A percentile compares a stretch with the other conserved stretches of the same genome.
Evolutionary conservation across 2,113 vertebrate species (phyloP).

Genomic region (Sinocyclocheilus maitianheensis): DNA sequence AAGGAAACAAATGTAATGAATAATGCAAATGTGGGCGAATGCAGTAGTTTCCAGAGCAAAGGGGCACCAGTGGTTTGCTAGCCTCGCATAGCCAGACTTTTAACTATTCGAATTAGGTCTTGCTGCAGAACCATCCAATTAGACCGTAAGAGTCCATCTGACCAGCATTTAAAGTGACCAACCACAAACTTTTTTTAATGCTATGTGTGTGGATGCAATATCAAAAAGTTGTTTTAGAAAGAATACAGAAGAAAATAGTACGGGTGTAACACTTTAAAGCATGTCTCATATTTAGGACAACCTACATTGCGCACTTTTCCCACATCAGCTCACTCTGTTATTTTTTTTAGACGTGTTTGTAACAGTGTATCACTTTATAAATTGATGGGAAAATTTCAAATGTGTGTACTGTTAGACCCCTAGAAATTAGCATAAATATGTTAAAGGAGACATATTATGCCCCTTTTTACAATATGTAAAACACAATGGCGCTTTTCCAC

Average conservation of each 20-base stretch:
- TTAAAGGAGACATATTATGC: background rate
- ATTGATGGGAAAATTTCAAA: too few species aligned
- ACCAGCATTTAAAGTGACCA: background rate
- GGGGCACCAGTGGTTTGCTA: background rate
- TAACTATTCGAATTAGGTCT: background rate
- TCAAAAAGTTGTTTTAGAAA: background rate
- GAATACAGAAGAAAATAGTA: background rate
- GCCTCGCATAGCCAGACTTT: background rate
- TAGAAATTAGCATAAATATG: background rate
- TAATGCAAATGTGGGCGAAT: background rate
- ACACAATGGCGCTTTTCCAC: too few species aligned
- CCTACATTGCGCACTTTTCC: too few species aligned
- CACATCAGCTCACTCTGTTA: too few species aligned
- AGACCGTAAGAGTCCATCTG: background rate
- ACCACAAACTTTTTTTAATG: background rate
- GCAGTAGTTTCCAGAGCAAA: background rate
- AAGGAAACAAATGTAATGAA: background rate
- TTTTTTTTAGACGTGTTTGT: too few species aligned
- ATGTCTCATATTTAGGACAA: too few species aligned
- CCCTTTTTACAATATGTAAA: too few species aligned
- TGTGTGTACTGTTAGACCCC: too few species aligned
- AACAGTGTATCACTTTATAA: too few species aligned
- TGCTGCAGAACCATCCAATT: background rate
- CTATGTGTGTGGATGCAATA: background rate
- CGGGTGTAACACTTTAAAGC: too few species aligned